These are phyloP conservation scores for Diarsia rubi DNA, from an alignment of 2,888 invertebrate species.

Conservation along the genomic window DNA sequence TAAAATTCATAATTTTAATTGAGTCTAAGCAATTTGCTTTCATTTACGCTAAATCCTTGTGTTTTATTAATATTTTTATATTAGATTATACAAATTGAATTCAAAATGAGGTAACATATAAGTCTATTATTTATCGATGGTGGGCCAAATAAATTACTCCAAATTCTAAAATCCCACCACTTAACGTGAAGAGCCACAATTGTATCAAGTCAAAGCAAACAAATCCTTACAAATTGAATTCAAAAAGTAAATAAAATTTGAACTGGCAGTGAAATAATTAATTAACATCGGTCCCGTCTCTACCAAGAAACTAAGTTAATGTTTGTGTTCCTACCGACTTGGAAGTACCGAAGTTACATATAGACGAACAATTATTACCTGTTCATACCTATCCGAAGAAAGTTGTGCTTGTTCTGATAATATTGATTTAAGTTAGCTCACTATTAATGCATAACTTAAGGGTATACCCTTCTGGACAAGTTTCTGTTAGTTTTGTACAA, in stretches of 20 bases:
- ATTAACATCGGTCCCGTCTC: slow-evolving; percentile 80
- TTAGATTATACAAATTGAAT: neutral
- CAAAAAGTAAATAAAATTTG: slow-evolving; percentile 74
- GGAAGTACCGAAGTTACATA: slow-evolving; percentile 81
- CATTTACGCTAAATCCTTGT: neutral
- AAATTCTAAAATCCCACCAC: slow-evolving; percentile 11
- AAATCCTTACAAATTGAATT: slow-evolving; percentile 62
- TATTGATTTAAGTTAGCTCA: slow-evolving; percentile 80
- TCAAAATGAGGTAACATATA: neutral
- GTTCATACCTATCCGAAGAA: slow-evolving; percentile 74
- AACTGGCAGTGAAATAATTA: slow-evolving; percentile 81
- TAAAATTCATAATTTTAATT: slow-evolving; percentile 5
- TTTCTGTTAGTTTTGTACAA: slow-evolving; percentile 72
- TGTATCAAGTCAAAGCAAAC: slow-evolving; percentile 50
- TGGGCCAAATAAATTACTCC: neutral
- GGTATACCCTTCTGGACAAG: slow-evolving; percentile 63
- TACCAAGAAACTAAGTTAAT: slow-evolving; percentile 83
- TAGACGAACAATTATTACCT: slow-evolving; percentile 77
- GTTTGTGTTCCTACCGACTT: slow-evolving; percentile 84
- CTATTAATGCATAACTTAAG: slow-evolving; percentile 76
- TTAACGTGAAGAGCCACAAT: slow-evolving; percentile 29
- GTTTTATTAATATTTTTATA: no score
- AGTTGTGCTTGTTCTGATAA: slow-evolving; percentile 81
- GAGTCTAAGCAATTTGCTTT: slow-evolving; percentile 2
- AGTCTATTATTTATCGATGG: neutral